phyloP scores from a whole-genome alignment of 64 coral and sea anemone genomes.

The Montipora efflorescens region DNA sequence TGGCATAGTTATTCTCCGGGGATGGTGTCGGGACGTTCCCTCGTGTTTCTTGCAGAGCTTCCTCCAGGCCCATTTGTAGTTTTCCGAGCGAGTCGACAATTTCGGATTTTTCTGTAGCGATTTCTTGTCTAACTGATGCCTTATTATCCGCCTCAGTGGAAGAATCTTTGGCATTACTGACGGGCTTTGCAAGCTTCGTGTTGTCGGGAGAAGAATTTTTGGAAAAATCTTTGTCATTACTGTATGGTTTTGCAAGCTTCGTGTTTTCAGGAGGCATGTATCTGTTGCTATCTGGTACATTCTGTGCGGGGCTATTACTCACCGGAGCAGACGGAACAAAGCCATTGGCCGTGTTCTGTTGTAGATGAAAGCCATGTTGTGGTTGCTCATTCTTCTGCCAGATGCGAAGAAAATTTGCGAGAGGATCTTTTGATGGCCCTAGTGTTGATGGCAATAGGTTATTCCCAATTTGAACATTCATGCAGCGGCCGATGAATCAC shows the following conservation, averaged over 20 bases:
- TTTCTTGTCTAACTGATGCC: conserved; percentile 13
- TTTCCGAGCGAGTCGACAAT: conserved; percentile 41
- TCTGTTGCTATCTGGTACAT: not conserved
- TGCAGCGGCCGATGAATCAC: too few species aligned
- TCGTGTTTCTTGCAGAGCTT: conserved; percentile 33
- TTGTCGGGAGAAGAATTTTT: too few species aligned
- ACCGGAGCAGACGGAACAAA: not conserved
- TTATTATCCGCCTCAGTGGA: not conserved
- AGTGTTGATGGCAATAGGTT: not conserved
- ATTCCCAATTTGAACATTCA: not conserved
- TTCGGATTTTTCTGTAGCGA: conserved; percentile 23
- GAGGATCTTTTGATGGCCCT: conserved; percentile 27
- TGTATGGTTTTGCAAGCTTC: not conserved
- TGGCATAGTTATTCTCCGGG: not conserved
- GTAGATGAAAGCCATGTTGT: not conserved
- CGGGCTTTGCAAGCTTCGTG: too few species aligned
- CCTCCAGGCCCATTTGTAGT: conserved; percentile 33
- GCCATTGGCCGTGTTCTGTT: not conserved
- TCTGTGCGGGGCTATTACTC: not conserved
- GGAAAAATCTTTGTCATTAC: not conserved
- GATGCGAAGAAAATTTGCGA: conserved; percentile 35
- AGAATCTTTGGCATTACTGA: not conserved
- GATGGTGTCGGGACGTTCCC: not conserved
- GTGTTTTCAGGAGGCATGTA: not conserved
- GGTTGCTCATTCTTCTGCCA: not conserved